Conservation (phyloP, 2,113 vertebrate genomes). For the Psephotus haematonotus region DNA sequence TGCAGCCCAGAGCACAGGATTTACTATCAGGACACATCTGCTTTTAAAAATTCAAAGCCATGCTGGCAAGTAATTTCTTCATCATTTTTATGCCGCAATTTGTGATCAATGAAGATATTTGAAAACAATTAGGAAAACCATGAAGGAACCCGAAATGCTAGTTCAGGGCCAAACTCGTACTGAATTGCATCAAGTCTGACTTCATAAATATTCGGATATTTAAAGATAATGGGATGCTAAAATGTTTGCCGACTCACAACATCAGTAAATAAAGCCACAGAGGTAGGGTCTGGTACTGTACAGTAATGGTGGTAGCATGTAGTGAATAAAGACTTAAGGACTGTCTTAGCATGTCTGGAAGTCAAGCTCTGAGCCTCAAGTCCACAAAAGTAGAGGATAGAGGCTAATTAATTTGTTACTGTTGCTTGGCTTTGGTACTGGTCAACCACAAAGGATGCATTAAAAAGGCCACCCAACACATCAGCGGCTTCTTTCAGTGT, state of each 20-base stretch:
- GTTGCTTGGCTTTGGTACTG: not conserved
- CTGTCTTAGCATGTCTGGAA: not conserved
- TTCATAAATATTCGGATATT: not conserved
- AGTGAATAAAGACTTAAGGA: not conserved
- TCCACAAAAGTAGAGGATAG: not conserved
- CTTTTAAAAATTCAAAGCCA: not conserved
- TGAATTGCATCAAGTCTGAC: not conserved
- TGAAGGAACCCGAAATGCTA: not conserved
- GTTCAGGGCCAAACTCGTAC: not conserved
- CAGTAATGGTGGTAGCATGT: not conserved
- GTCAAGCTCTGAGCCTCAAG: not conserved
- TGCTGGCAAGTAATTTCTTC: not conserved
- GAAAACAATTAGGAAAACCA: not conserved
- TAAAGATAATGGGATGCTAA: not conserved
- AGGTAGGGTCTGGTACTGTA: not conserved
- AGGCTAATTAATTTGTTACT: not conserved
- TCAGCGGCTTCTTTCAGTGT: not conserved
- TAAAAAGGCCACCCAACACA: not conserved
- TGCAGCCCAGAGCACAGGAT: not conserved
- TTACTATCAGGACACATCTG: not conserved
- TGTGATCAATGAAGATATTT: not conserved
- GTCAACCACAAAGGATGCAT: not conserved
- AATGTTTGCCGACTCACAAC: not conserved
- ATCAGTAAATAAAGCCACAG: not conserved
- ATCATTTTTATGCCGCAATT: not conserved